phyloP scores from a whole-genome alignment of 2,797 vertebrate genomes.

The Microchirus variegatus region DNA sequence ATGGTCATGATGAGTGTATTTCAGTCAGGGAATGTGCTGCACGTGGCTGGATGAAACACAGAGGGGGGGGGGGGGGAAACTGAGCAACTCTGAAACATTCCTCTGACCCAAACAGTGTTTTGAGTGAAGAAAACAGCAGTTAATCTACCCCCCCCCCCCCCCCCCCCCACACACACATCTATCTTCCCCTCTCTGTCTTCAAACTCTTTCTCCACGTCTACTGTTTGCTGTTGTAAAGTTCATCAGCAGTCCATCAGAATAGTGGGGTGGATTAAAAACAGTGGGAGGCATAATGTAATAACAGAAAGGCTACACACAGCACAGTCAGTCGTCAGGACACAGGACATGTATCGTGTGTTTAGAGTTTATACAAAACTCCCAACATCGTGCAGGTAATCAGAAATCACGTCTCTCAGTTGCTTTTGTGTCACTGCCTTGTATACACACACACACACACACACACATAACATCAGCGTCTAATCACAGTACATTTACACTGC shows the following conservation, averaged over 20 bases:
- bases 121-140: constrained; percentile 54
- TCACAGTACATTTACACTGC: constrained; percentile 20
- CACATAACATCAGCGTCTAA: constrained; percentile 43
- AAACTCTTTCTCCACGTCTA: constrained; percentile 13
- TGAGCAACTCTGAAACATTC: constrained; percentile 59
- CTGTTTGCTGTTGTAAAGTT: constrained; percentile 53
- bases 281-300: constrained; percentile 47
- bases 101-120: constrained; percentile 49
- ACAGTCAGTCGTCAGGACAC: too few relatives aligned
- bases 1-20: constrained; percentile 35
- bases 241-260: constrained; percentile 50
- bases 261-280: constrained; percentile 58
- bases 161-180: neutral
- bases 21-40: constrained; percentile 64
- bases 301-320: constrained; percentile 30
- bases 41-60: constrained; percentile 66
- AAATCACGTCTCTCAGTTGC: neutral
- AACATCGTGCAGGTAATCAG: neutral
- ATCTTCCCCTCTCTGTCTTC: constrained; percentile 6
- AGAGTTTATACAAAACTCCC: constrained; percentile 23
- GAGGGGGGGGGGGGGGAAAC: neutral
- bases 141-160: constrained; percentile 15
- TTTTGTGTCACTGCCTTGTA: constrained; percentile 1
- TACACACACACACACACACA: too few relatives aligned
- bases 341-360: constrained; percentile 12